Evolutionary conservation across 2,113 vertebrate species (phyloP), one percentile per base, ranked within the genome.

Genomic region (Xerus inauris): DNA sequence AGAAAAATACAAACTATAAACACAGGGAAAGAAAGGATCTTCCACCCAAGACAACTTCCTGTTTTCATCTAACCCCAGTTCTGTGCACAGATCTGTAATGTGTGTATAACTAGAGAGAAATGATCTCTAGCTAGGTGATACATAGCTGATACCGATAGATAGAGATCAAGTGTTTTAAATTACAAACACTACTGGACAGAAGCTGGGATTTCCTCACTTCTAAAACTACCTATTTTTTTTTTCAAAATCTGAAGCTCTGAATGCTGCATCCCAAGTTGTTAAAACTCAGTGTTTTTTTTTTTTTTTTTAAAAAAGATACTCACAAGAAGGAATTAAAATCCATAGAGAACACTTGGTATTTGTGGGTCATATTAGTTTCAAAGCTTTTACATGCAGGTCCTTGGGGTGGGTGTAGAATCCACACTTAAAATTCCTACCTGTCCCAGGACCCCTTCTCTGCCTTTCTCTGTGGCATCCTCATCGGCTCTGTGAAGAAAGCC

Each of bases 1-100:
- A 94, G 85, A 84, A 94, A 93, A 92, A 89, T 42, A 16, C 26
- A 86, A 88, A 59, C 24, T 73, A 8, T 10, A 93, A 93, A 64
- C 45, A 57, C 35, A 79, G n/a, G 42, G 51, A 59, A 86, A 88
- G 54, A 79, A 40, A 67, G 38, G 17, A 79, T n/a, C 8, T 83
- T 90, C 5, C 30, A 83, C 26, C 30, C 20, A 84, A 42, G 42
- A 86, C 12, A 75, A 30, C 65, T 91, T 71, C 22, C 38, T 91
- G 7, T 54, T 54, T 32, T 91, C 49, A 35, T 35, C 40, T 93
- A 40, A 38, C 11, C 38, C 38, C 13, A 69, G 5, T 54, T 83
- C 10, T 72, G 8, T 45, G 35, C 17, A 1, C 89, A 86, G 77
- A 32, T 77, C 65, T 82, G 4, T 91, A 69, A 89, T 77, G 89